Conservation (phyloP, 2,797 vertebrate genomes). For the Falco rusticolus region DNA sequence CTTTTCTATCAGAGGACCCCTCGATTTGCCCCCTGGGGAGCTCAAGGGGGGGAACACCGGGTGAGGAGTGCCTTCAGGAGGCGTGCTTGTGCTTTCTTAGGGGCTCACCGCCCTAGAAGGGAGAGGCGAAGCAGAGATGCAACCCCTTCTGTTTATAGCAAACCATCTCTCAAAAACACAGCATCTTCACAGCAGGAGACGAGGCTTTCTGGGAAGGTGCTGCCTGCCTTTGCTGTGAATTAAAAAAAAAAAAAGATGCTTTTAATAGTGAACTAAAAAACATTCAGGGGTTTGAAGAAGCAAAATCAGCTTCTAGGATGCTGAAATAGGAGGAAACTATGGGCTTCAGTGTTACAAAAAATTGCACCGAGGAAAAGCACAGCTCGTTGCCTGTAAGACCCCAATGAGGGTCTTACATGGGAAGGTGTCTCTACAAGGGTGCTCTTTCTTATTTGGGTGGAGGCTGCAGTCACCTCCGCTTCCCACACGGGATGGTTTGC, state of each 20-base stretch:
- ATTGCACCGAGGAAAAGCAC: fast-evolving
- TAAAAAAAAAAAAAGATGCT: fast-evolving
- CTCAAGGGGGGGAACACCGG: fast-evolving
- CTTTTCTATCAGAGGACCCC: neutral
- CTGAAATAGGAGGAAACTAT: neutral
- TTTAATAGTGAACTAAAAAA: neutral
- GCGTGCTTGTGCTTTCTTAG: conserved; percentile 62
- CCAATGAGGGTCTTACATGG: fast-evolving
- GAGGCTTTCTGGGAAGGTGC: neutral
- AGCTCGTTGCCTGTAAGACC: neutral
- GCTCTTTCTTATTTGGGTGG: fast-evolving
- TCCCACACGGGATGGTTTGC: fast-evolving
- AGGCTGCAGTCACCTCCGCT: neutral
- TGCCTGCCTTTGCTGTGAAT: neutral
- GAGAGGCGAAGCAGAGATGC: neutral
- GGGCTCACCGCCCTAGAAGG: neutral
- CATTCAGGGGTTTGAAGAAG: neutral
- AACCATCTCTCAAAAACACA: neutral
- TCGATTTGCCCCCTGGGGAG: neutral
- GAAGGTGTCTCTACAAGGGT: neutral
- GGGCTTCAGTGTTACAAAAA: neutral
- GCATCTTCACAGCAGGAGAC: neutral
- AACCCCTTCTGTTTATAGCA: neutral
- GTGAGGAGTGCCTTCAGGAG: conserved; percentile 54
- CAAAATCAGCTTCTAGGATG: neutral